Evolutionary conservation across 2,797 vertebrate genomes (phyloP).

Genomic region (Pygocentrus nattereri): DNA sequence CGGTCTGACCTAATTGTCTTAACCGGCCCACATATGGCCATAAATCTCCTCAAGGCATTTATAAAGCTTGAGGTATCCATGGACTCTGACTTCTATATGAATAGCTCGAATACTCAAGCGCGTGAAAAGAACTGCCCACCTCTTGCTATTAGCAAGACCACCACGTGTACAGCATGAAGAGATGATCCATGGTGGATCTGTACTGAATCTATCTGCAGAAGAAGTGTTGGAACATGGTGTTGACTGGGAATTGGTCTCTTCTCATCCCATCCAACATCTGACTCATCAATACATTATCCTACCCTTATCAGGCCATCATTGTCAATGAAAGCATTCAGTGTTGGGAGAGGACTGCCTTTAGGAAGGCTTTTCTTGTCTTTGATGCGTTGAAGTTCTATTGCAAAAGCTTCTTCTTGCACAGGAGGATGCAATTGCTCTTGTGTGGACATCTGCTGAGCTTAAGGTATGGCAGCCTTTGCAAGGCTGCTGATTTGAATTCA

Average conservation of each 20-base stretch:
- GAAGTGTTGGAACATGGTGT: constrained; percentile 44
- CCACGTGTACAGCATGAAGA: no score
- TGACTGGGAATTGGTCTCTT: constrained; percentile 44
- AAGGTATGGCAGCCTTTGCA: constrained; percentile 4
- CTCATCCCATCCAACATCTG: background rate
- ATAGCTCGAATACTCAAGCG: no score
- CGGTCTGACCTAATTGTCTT: background rate
- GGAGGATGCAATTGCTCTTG: constrained; percentile 8
- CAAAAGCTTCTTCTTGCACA: background rate
- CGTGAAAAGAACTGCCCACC: no score
- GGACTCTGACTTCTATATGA: no score
- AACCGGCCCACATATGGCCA: background rate
- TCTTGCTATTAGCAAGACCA: no score
- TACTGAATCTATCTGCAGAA: no score
- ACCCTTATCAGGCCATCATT: constrained; percentile 15
- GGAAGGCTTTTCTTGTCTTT: constrained; percentile 21
- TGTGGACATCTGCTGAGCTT: background rate
- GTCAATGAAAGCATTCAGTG: constrained; percentile 27
- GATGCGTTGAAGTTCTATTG: background rate
- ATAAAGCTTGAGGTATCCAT: constrained; percentile 8
- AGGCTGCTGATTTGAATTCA: background rate
- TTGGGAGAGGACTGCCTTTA: constrained; percentile 21
- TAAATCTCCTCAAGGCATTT: background rate
- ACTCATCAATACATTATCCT: constrained; percentile 25
- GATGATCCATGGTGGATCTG: no score